These are phyloP conservation scores for Gasterosteus aculeatus DNA, from an alignment of 2,113 vertebrate species.

Conservation along the genomic window DNA sequence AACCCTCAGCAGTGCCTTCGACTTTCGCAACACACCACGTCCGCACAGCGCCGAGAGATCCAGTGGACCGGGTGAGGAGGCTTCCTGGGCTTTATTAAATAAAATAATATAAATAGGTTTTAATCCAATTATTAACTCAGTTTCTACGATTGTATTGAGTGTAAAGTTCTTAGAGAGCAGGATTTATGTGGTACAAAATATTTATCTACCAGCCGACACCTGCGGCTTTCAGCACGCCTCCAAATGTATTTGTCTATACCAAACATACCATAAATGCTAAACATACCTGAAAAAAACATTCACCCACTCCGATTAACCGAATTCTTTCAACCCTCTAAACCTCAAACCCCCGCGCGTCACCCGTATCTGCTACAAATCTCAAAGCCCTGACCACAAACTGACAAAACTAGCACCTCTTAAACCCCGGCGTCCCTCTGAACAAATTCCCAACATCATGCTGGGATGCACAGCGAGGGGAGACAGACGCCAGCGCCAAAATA, in stretches of 20 bases:
- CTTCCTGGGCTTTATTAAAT: not conserved
- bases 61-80: not conserved
- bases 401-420: conserved; percentile 65
- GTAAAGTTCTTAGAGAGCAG: conserved; percentile 27
- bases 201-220: conserved; percentile 41
- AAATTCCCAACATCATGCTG: conserved; percentile 52
- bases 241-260: conserved; percentile 10
- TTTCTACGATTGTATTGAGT: not conserved
- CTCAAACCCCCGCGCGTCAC: conserved; percentile 44
- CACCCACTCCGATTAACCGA: conserved; percentile 26
- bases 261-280: conserved; percentile 23
- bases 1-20: conserved; percentile 46
- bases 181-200: conserved; percentile 35
- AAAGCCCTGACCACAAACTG: conserved; percentile 56
- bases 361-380: conserved; percentile 61
- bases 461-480: conserved; percentile 65
- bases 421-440: conserved; percentile 51
- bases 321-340: conserved; percentile 37
- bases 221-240: conserved; percentile 29
- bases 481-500: conserved; percentile 75
- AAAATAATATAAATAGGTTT: not conserved
- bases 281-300: conserved; percentile 23
- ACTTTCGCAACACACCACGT: conserved; percentile 26
- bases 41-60: conserved; percentile 19
- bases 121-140: conserved; percentile 13